Percentiles rank a stretch among this genome's conserved stretches.
Evolutionary conservation across 2,797 vertebrate species (phyloP).

Genomic region (Hoplostethus mediterraneus): DNA sequence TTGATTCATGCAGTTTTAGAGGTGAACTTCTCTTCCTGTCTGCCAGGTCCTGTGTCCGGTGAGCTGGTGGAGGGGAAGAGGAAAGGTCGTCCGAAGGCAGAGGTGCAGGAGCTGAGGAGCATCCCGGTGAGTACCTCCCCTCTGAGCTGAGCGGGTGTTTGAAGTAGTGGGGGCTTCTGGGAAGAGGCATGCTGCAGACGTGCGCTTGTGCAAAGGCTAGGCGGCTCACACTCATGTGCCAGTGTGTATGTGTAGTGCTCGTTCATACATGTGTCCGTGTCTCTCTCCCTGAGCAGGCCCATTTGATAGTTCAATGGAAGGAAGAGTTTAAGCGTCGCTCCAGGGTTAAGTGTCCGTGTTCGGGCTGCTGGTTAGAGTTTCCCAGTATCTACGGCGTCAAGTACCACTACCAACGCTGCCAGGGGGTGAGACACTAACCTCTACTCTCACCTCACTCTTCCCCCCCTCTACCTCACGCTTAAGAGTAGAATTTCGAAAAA

Average conservation of each 20-base stretch:
- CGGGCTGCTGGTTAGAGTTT: slow-evolving; percentile 98
- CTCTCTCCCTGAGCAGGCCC: slow-evolving; percentile 83
- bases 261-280: slow-evolving; percentile 49
- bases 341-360: slow-evolving; percentile 94
- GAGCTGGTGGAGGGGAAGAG: slow-evolving; percentile 91
- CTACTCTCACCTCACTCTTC: slow-evolving; percentile 59
- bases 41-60: slow-evolving; percentile 85
- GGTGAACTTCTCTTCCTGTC: slow-evolving; percentile 31
- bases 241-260: slow-evolving; percentile 55
- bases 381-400: slow-evolving; percentile 98
- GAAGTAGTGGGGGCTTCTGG: slow-evolving; percentile 35
- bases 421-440: slow-evolving; percentile 87
- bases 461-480: slow-evolving; percentile 37
- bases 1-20: too few species aligned
- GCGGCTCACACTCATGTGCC: slow-evolving; percentile 44
- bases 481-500: slow-evolving; percentile 12
- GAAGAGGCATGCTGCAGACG: background rate
- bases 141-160: slow-evolving; percentile 54
- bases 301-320: slow-evolving; percentile 96
- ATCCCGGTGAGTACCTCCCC: slow-evolving; percentile 91
- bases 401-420: slow-evolving; percentile 98
- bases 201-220: slow-evolving; percentile 32
- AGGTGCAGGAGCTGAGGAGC: slow-evolving; percentile 92
- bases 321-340: slow-evolving; percentile 96
- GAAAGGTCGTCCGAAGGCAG: slow-evolving; percentile 92